These are phyloP conservation scores for Myocastor coypus DNA, from an alignment of 2,113 vertebrate genomes.

Conservation along the genomic window DNA sequence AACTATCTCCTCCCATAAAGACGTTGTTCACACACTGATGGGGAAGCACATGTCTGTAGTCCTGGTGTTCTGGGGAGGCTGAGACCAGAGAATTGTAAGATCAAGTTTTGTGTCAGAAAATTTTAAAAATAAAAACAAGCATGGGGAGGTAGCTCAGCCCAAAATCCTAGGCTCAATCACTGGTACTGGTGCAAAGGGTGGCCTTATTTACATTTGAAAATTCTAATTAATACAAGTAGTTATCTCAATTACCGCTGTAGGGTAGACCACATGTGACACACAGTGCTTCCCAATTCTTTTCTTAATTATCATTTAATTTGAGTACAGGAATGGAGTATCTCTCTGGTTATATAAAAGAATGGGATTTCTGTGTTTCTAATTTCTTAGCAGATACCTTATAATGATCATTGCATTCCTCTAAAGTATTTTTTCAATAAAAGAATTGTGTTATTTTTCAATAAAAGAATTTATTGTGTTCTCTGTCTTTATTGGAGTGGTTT, in stretches of 20 bases:
- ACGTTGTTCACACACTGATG: neutral
- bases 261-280: neutral
- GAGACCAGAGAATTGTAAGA: neutral
- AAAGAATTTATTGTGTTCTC: too few relatives aligned
- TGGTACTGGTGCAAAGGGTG: neutral
- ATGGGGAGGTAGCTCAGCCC: neutral
- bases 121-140: neutral
- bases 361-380: neutral
- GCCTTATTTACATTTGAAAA: neutral
- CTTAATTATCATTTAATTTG: neutral
- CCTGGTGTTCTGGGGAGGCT: neutral
- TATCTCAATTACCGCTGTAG: neutral
- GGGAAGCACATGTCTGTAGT: neutral
- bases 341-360: neutral
- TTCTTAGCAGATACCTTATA: neutral
- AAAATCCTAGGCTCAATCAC: neutral
- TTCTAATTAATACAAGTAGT: neutral
- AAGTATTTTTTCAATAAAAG: neutral
- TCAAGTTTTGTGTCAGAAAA: neutral
- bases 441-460: neutral
- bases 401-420: neutral
- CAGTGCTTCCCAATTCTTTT: neutral
- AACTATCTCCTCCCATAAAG: neutral
- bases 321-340: neutral
- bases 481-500: neutral